Percentiles rank a stretch among this genome's conserved stretches.
Conservation (phyloP, 1,140 invertebrate genomes). For the Hypothenemus hampei region DNA sequence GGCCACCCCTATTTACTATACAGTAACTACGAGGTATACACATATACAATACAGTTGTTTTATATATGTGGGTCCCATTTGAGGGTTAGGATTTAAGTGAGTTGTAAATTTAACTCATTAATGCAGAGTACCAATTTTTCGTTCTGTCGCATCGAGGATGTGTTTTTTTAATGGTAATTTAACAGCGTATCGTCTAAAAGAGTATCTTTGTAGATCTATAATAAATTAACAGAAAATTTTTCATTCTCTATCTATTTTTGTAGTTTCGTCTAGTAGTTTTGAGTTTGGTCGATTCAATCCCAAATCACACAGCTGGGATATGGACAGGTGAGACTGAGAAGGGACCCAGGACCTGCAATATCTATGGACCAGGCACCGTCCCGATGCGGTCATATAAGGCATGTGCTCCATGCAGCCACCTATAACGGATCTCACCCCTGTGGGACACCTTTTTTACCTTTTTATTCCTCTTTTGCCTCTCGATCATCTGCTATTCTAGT, state of each 20-base stretch:
- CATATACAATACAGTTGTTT: too few species aligned
- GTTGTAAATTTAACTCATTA: background rate
- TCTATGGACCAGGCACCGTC: background rate
- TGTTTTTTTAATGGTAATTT: too few species aligned
- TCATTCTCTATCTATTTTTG: background rate
- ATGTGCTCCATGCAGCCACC: background rate
- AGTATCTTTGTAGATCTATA: background rate
- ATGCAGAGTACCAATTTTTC: background rate
- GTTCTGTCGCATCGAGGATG: too few species aligned
- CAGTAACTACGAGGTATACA: too few species aligned
- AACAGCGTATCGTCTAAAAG: background rate
- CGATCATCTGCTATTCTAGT: too few species aligned
- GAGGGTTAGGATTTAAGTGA: background rate
- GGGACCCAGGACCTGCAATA: conserved; percentile 2
- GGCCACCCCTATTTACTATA: conserved; percentile 15
- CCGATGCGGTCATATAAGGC: too few species aligned
- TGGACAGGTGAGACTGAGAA: conserved; percentile 3
- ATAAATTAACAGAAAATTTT: background rate
- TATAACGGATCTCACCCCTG: conserved; percentile 2
- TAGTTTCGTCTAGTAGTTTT: background rate
- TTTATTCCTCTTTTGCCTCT: background rate
- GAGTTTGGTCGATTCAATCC: background rate
- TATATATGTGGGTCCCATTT: background rate
- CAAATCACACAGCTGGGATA: background rate
- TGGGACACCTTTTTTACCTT: conserved; percentile 5